A percentile compares a stretch with the other conserved stretches of the same genome.
Conservation (phyloP, 2,113 vertebrate genomes). For the Balaenoptera acutorostrata region DNA sequence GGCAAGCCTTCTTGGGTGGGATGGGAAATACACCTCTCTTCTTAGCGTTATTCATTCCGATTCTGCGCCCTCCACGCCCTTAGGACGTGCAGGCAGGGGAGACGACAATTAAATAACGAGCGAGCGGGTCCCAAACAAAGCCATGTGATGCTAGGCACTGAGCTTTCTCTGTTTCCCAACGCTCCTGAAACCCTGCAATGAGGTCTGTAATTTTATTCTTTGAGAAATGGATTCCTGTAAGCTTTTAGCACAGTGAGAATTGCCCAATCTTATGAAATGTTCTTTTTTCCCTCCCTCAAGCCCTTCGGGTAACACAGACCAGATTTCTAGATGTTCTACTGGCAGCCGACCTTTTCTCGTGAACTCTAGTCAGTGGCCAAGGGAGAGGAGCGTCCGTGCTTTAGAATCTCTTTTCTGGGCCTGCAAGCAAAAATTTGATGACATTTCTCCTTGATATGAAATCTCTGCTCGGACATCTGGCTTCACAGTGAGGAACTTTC, state of each 20-base stretch:
- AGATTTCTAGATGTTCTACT: conserved; percentile 66
- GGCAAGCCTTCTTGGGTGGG: conserved; percentile 51
- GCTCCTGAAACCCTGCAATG: conserved; percentile 67
- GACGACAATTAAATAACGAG: conserved; percentile 70
- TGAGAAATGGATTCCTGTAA: conserved; percentile 65
- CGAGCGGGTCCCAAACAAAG: conserved; percentile 77
- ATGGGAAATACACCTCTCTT: conserved; percentile 44
- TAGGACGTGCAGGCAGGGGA: conserved; percentile 16
- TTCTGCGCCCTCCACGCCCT: conserved; percentile 41
- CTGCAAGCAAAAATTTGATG: conserved; percentile 65
- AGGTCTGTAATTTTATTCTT: conserved; percentile 74
- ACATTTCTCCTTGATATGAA: conserved; percentile 68
- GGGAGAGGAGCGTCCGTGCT: conserved; percentile 39
- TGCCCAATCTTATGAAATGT: conserved; percentile 72
- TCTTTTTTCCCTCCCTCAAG: conserved; percentile 36
- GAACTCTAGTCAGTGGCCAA: conserved; percentile 64
- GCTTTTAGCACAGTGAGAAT: conserved; percentile 70
- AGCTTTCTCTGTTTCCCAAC: conserved; percentile 72
- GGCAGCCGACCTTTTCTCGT: conserved; percentile 57
- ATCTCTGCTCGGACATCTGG: conserved; percentile 67
- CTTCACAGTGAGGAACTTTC: conserved; percentile 70
- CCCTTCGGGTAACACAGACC: conserved; percentile 70
- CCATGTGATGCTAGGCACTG: conserved; percentile 54
- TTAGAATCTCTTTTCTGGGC: conserved; percentile 63
- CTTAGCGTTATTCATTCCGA: conserved; percentile 54